Evolutionary conservation across 2,113 vertebrate genomes (phyloP).

Genomic region (Stigmatopora nigra): DNA sequence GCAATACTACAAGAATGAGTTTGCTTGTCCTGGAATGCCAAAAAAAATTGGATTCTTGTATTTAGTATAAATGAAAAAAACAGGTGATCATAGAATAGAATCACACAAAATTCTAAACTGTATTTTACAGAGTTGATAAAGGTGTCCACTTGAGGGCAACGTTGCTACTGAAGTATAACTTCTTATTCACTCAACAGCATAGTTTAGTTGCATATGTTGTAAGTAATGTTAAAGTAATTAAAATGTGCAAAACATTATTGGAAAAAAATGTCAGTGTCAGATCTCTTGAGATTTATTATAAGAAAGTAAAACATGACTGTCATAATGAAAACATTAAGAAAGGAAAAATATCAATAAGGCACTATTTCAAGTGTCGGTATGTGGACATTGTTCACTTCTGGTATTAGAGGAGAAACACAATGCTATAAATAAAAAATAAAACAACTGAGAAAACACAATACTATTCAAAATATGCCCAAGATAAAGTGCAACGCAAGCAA

Average conservation of each 20-base stretch:
- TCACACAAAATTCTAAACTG: background rate
- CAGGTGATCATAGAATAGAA: background rate
- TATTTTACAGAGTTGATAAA: background rate
- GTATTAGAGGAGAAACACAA: slow-evolving; percentile 47
- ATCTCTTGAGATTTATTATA: background rate
- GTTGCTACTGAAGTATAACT: background rate
- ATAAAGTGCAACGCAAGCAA: background rate
- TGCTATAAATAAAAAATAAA: background rate
- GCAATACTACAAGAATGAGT: too few relatives aligned
- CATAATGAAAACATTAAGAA: background rate
- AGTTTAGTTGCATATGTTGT: too few relatives aligned
- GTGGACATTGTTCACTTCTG: background rate
- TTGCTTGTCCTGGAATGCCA: too few relatives aligned
- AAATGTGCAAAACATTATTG: too few relatives aligned
- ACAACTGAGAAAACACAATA: background rate
- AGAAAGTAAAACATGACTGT: background rate
- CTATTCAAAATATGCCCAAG: background rate
- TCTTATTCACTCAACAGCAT: too few relatives aligned
- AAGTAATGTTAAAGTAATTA: too few relatives aligned
- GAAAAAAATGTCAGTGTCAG: background rate
- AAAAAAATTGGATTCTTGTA: too few relatives aligned
- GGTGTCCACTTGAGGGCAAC: slow-evolving; percentile 21
- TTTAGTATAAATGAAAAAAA: too few relatives aligned
- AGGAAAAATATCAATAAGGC: background rate
- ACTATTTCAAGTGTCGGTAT: slow-evolving; percentile 9